These are phyloP conservation scores for Alloplasta piceator DNA, from an alignment of 2,888 invertebrate species.

Conservation along the genomic window DNA sequence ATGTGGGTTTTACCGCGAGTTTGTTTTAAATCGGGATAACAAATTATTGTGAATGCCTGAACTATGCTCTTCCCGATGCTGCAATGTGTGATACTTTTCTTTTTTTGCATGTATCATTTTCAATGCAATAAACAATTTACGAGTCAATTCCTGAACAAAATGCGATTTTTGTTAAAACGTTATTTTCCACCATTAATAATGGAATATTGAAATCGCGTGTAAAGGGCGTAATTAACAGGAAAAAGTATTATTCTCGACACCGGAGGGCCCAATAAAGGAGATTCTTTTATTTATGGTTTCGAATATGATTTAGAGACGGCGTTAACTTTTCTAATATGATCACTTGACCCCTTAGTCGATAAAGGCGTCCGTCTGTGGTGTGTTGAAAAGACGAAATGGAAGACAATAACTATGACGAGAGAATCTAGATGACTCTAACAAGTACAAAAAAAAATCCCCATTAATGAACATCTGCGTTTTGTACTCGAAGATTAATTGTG, in stretches of 20 bases:
- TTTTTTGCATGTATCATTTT: too few species aligned
- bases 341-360: constrained; percentile 77
- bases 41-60: background rate
- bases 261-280: too few species aligned
- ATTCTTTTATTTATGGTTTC: too few species aligned
- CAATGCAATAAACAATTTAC: too few species aligned
- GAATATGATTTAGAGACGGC: constrained; percentile 5
- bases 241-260: too few species aligned
- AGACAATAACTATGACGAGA: constrained; percentile 76
- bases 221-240: too few species aligned
- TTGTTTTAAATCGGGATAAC: background rate
- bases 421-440: constrained; percentile 76
- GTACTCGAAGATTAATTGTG: constrained; percentile 37
- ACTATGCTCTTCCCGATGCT: background rate
- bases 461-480: background rate
- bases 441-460: constrained; percentile 67
- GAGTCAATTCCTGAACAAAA: too few species aligned
- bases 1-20: constrained; percentile 37
- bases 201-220: too few species aligned
- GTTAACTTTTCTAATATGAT: constrained; percentile 70
- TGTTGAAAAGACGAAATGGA: constrained; percentile 79
- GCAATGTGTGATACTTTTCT: too few species aligned
- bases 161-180: too few species aligned
- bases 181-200: too few species aligned
- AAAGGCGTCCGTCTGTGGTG: constrained; percentile 78